Conservation (phyloP, 1,140 invertebrate genomes). For the Periplaneta americana region DNA sequence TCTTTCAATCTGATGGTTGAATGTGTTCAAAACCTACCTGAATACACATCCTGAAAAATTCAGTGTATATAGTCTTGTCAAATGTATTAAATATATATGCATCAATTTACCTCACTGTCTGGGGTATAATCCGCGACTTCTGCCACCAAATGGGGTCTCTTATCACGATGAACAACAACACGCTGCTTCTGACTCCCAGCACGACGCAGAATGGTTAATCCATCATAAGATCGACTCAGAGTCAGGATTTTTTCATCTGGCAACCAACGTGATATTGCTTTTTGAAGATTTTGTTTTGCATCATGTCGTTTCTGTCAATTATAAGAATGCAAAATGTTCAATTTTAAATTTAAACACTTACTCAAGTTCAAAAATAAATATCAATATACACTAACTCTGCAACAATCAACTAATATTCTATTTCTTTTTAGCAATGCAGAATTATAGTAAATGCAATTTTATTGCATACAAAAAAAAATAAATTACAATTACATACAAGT, state of each 20-base stretch:
- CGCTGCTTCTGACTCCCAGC: conserved; percentile 78
- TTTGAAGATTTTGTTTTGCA: conserved; percentile 49
- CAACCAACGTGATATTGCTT: conserved; percentile 52
- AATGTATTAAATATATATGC: conserved; percentile 9
- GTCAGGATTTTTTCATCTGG: conserved; percentile 76
- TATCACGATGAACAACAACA: conserved; percentile 64
- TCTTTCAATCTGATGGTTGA: neutral
- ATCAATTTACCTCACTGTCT: conserved; percentile 37
- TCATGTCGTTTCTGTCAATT: conserved; percentile 66
- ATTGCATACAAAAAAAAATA: too few species aligned
- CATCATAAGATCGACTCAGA: conserved; percentile 71
- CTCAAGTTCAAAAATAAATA: too few species aligned
- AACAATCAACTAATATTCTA: too few species aligned
- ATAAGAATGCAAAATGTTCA: too few species aligned
- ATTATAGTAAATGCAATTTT: too few species aligned
- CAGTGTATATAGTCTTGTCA: neutral
- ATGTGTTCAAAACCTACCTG: neutral
- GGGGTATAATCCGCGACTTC: conserved; percentile 69
- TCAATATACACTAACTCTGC: too few species aligned
- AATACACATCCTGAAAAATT: neutral
- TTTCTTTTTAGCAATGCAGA: too few species aligned
- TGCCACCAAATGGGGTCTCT: conserved; percentile 72
- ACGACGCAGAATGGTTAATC: conserved; percentile 68
- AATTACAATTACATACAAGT: too few species aligned
- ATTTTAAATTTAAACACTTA: too few species aligned